Conservation (phyloP, 30 jellyfish, hydroid and myxozoan species). For the Hydractinia symbiolongicarpus region DNA sequence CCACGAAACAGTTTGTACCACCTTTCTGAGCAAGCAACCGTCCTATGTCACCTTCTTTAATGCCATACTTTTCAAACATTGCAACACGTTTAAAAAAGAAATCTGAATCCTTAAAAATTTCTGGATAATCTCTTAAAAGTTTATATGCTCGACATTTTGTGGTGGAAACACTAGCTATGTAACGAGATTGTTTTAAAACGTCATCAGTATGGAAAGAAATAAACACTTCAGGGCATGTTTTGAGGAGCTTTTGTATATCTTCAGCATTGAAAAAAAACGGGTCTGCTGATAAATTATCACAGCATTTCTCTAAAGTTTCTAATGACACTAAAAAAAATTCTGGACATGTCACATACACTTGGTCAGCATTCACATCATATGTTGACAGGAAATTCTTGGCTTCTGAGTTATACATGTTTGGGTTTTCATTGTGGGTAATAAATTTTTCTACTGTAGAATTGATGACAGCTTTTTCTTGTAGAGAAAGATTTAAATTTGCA, state of each 20-base stretch:
- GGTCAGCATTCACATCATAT: not conserved
- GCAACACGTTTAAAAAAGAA: conserved; percentile 1
- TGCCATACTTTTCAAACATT: conserved; percentile 16
- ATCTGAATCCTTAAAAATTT: conserved; percentile 1
- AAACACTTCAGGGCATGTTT: conserved; percentile 17
- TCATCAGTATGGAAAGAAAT: not conserved
- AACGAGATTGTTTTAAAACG: not conserved
- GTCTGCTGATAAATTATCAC: not conserved
- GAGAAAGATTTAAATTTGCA: not conserved
- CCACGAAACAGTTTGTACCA: conserved; percentile 22
- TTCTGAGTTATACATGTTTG: not conserved
- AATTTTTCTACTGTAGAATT: not conserved
- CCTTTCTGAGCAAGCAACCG: conserved; percentile 23
- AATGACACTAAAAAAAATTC: conserved; percentile 1
- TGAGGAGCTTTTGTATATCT: conserved; percentile 20
- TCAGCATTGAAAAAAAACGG: conserved; percentile 24
- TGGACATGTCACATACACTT: conserved; percentile 17
- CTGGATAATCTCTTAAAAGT: conserved; percentile 25
- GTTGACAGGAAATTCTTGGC: not conserved
- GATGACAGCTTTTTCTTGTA: not conserved
- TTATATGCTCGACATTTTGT: conserved; percentile 10
- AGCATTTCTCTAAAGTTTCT: conserved; percentile 17
- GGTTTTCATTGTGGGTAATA: not conserved
- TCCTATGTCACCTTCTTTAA: conserved; percentile 10
- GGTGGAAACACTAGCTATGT: conserved; percentile 1